Conservation (phyloP, 2,888 invertebrate genomes). For the Gastrophysa polygoni region DNA sequence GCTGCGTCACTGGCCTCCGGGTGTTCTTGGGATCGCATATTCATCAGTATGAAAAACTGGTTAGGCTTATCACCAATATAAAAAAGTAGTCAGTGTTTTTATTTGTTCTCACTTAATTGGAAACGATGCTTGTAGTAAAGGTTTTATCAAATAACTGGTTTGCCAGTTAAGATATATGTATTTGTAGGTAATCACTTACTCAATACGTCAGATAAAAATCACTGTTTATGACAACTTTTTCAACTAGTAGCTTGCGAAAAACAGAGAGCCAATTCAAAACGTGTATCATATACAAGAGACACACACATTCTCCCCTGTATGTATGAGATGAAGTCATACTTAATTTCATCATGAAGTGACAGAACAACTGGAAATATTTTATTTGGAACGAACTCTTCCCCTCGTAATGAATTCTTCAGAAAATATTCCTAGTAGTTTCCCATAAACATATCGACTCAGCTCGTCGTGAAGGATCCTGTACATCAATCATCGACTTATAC, state of each 20-base stretch:
- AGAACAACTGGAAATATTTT: too few relatives aligned
- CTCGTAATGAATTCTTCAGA: too few relatives aligned
- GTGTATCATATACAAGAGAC: background rate
- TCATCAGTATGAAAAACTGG: background rate
- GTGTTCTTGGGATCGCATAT: too few relatives aligned
- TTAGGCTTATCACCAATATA: background rate
- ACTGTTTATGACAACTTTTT: constrained; percentile 3
- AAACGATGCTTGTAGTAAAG: background rate
- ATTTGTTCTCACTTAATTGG: background rate
- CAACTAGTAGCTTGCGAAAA: background rate
- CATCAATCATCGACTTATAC: too few relatives aligned
- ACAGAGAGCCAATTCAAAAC: background rate
- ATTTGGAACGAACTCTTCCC: too few relatives aligned
- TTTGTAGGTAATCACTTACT: constrained; percentile 2
- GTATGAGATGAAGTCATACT: too few relatives aligned
- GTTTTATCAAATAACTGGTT: constrained; percentile 7
- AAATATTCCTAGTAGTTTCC: too few relatives aligned
- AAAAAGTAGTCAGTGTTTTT: constrained; percentile 1
- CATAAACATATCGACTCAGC: too few relatives aligned
- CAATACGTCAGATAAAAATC: constrained; percentile 5
- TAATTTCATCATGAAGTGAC: too few relatives aligned
- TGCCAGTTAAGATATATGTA: constrained; percentile 11
- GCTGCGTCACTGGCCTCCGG: too few relatives aligned
- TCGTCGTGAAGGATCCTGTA: too few relatives aligned
- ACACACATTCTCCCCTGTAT: background rate